Evolutionary conservation across 2,888 invertebrate species (phyloP).

Genomic region (Synanthedon myopaeformis): DNA sequence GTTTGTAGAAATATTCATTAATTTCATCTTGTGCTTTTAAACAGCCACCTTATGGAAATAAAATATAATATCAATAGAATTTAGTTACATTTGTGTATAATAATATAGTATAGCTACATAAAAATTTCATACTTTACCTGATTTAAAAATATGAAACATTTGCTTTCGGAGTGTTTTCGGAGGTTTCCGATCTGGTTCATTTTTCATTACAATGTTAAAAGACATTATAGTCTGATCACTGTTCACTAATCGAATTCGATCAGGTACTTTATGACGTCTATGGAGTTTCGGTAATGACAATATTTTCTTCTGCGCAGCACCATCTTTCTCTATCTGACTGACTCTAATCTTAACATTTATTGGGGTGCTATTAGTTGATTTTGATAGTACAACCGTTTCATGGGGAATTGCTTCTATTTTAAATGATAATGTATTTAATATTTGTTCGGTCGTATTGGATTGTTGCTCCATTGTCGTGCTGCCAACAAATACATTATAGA

Average conservation of each 20-base stretch:
- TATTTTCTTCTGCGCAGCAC: slow-evolving; percentile 15
- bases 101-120: neutral
- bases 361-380: slow-evolving; percentile 23
- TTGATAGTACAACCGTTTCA: slow-evolving; percentile 14
- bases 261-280: slow-evolving; percentile 11
- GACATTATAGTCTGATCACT: slow-evolving; percentile 55
- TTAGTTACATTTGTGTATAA: neutral
- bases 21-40: slow-evolving; percentile 30
- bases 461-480: slow-evolving; percentile 18
- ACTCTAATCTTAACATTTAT: slow-evolving; percentile 46
- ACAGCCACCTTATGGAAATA: slow-evolving; percentile 30
- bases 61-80: neutral
- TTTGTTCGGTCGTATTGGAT: slow-evolving; percentile 21
- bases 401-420: slow-evolving; percentile 41
- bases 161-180: slow-evolving; percentile 24
- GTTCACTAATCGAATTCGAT: slow-evolving; percentile 32
- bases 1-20: slow-evolving; percentile 27
- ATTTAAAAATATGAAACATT: slow-evolving; percentile 24
- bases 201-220: slow-evolving; percentile 44
- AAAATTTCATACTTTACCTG: slow-evolving; percentile 15
- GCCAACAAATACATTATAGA: neutral
- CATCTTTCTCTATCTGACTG: slow-evolving; percentile 30
- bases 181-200: slow-evolving; percentile 15
- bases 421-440: slow-evolving; percentile 36
- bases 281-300: slow-evolving; percentile 25